Evolutionary conservation across 2,113 vertebrate species (phyloP).

Genomic region (Myrmophylax atrothorax): DNA sequence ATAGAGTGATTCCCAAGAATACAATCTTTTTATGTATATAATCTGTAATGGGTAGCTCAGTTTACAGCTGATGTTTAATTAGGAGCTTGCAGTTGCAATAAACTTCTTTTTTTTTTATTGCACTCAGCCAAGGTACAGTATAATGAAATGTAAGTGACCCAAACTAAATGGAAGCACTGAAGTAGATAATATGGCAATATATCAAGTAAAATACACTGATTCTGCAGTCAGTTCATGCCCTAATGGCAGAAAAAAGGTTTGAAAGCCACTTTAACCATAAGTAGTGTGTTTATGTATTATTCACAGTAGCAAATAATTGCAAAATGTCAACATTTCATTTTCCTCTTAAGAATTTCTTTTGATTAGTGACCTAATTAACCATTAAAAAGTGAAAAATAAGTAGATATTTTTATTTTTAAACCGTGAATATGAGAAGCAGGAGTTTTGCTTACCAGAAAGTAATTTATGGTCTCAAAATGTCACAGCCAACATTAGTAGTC

Average conservation of each 20-base stretch:
- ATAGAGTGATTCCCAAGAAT: conserved; percentile 57
- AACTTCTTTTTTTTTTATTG: conserved; percentile 63
- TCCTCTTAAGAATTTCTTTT: conserved; percentile 75
- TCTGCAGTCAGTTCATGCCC: conserved; percentile 62
- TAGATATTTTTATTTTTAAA: conserved; percentile 55
- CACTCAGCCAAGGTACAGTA: conserved; percentile 48
- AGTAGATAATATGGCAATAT: conserved; percentile 31
- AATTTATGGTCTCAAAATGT: conserved; percentile 74
- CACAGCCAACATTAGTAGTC: conserved; percentile 38
- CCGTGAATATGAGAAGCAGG: conserved; percentile 46
- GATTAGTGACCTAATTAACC: conserved; percentile 79
- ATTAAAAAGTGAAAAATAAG: conserved; percentile 61
- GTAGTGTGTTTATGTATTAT: conserved; percentile 78
- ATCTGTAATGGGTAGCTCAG: conserved; percentile 57
- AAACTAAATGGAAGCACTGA: conserved; percentile 45
- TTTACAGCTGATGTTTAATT: conserved; percentile 70
- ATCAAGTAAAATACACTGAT: conserved; percentile 54
- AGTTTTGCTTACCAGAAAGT: conserved; percentile 32
- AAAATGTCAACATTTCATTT: conserved; percentile 81
- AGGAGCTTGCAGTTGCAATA: conserved; percentile 64
- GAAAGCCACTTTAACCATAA: conserved; percentile 74
- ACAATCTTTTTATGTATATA: conserved; percentile 58
- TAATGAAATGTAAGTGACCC: conserved; percentile 61
- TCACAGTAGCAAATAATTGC: conserved; percentile 77
- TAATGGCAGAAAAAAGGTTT: conserved; percentile 63